A percentile compares a stretch with the other conserved stretches of the same genome.
Conservation (phyloP, 2,113 vertebrate genomes). For the Forbesichthys papilliferus region DNA sequence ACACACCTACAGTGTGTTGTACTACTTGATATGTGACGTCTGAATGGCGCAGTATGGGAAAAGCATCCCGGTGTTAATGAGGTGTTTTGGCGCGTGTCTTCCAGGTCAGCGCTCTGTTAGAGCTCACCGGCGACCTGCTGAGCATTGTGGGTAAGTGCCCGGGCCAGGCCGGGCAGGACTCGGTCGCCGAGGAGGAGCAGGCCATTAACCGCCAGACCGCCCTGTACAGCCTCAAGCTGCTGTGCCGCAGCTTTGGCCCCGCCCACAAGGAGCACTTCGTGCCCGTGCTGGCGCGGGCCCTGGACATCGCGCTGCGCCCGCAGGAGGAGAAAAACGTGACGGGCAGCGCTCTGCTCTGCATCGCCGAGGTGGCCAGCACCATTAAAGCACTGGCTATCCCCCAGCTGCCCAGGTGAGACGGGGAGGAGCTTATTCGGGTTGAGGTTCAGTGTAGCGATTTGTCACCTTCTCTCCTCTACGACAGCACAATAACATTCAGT, state of each 20-base stretch:
- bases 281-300: constrained; percentile 76
- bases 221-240: constrained; percentile 90
- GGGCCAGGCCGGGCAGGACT: constrained; percentile 24
- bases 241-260: constrained; percentile 88
- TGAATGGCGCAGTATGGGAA: no score
- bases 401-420: constrained; percentile 86
- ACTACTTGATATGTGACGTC: neutral
- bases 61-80: no score
- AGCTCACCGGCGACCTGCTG: constrained; percentile 82
- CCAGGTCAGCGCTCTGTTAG: constrained; percentile 82
- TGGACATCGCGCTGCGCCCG: constrained; percentile 75
- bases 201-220: constrained; percentile 94
- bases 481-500: no score
- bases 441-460: no score
- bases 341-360: constrained; percentile 89
- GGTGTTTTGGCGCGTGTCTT: neutral
- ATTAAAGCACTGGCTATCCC: constrained; percentile 87
- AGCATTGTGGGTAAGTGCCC: constrained; percentile 72
- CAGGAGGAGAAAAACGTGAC: constrained; percentile 88
- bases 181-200: constrained; percentile 81
- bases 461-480: no score
- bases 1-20: constrained; percentile 1
- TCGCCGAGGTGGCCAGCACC: constrained; percentile 83
- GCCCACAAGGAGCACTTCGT: constrained; percentile 77
- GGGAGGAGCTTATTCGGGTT: neutral